These are phyloP conservation scores for Cephonodes hylas DNA, from an alignment of 2,888 invertebrate species.

Conservation along the genomic window DNA sequence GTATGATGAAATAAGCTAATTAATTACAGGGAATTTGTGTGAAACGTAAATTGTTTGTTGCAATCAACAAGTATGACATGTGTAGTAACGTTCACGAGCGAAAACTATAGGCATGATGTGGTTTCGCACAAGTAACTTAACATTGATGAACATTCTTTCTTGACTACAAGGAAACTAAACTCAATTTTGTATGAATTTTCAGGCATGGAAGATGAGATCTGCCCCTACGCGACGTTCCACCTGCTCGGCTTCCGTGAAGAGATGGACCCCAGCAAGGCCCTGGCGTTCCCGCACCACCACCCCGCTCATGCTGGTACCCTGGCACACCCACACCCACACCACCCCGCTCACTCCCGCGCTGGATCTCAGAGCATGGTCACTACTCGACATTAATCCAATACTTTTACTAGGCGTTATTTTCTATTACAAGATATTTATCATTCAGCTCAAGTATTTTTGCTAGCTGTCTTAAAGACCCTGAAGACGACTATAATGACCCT, in stretches of 20 bases:
- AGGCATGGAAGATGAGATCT: constrained; percentile 98
- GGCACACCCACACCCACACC: constrained; percentile 87
- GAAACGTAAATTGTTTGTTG: neutral
- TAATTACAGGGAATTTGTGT: neutral
- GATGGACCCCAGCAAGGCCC: constrained; percentile 95
- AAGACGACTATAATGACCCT: no score
- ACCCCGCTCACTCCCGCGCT: constrained; percentile 90
- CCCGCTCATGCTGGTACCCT: constrained; percentile 89
- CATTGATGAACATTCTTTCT: neutral
- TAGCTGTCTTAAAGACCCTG: no score
- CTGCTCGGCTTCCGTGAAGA: constrained; percentile 96
- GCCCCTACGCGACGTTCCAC: constrained; percentile 98
- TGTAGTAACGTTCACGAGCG: neutral
- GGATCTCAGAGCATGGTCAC: constrained; percentile 94
- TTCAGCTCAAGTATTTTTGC: no score
- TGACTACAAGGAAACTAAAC: neutral
- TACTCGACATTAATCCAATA: no score
- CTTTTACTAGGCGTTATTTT: no score
- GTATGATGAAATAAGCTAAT: neutral
- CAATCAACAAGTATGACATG: neutral
- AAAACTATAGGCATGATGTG: neutral
- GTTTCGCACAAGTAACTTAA: neutral
- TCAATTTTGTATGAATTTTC: constrained; percentile 25
- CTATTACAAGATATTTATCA: no score
- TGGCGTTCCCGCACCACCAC: constrained; percentile 94